These are phyloP conservation scores for Calliphora vomitoria DNA, from an alignment of 2,888 invertebrate species.

Conservation along the genomic window DNA sequence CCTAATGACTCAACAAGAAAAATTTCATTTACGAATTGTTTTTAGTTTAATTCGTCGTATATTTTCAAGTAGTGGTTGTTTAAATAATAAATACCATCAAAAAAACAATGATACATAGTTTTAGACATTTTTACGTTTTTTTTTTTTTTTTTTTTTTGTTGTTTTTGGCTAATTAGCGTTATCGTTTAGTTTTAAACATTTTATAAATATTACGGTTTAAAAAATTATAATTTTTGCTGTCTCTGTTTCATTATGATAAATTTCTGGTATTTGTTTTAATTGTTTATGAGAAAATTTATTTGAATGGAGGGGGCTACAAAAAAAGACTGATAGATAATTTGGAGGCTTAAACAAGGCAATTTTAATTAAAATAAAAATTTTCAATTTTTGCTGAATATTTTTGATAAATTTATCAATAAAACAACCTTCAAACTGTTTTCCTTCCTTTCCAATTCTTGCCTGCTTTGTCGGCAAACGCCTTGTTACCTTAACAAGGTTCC, in stretches of 20 bases:
- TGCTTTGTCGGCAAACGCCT: slow-evolving; percentile 60
- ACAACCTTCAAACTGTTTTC: background rate
- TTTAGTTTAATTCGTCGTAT: background rate
- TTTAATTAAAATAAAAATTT: no score
- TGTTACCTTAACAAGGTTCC: slow-evolving; percentile 10
- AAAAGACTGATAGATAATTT: background rate
- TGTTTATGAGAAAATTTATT: slow-evolving; percentile 16
- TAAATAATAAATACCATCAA: slow-evolving; percentile 37
- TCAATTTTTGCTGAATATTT: no score
- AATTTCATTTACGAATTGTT: slow-evolving; percentile 32
- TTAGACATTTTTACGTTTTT: slow-evolving; percentile 3
- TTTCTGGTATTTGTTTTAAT: background rate
- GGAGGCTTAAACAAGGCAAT: background rate
- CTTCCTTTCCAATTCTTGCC: background rate
- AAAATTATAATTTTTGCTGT: slow-evolving; percentile 39
- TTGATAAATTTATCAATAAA: no score
- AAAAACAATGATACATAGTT: slow-evolving; percentile 21
- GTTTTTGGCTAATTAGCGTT: slow-evolving; percentile 75
- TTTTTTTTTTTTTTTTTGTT: slow-evolving; percentile 38
- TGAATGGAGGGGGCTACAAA: background rate
- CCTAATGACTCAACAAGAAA: slow-evolving; percentile 67
- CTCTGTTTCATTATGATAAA: slow-evolving; percentile 28
- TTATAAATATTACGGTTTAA: slow-evolving; percentile 52
- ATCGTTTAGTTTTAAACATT: slow-evolving; percentile 70
- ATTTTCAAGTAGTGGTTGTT: slow-evolving; percentile 27